Base-by-base conservation (phyloP, 1,140 invertebrate species). In the Camponotus floridanus region DNA sequence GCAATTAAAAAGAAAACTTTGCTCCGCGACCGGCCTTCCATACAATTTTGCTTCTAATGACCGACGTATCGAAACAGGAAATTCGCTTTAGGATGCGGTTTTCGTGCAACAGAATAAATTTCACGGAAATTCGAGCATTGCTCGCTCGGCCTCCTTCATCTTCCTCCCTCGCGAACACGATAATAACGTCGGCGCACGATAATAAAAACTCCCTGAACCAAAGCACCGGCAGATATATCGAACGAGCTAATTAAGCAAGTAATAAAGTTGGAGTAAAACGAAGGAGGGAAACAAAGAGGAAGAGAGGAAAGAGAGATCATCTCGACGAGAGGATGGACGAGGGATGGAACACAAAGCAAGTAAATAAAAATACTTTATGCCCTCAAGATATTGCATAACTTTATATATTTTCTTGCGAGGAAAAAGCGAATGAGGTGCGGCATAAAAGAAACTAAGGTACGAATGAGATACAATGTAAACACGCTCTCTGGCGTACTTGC, bases 1-100 rank as follows among this genome's bases (percentile, higher is more conserved):
- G 26, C 55, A 74, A 83, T 83, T 45, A 74, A 83, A 83, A 74
- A 4, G 18, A 62, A 62, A 48, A 55, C 48, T 74, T 83, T 57
- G 18, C n/a, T 61, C 21, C 4, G 31, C 7, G 13, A 21, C 6
- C 18, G 51, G 18, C 21, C 67, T 13, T 13, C 26, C 4, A 15
- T 45, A 26, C 39, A 57, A 74, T 83, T 57, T 83, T 83, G 26
- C 61, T 15, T 15, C 13, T 73, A 61, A 83, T 83, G 48, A 26
- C 18, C 15, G 13, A 62, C 48, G 18, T 13, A 31, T 71, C 15
- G 26, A 61, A 74, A 73, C 15, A 83, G 45, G 67, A 73, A 80
- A 73, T 61, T 61, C 26, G 1, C 59, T 65, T 65, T 65, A 21
- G 13, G n/a, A 18, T 15, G 48, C 48, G 15, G 61, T 5, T 36